A percentile compares a stretch with the other conserved stretches of the same genome.
Conservation (phyloP, 2,888 invertebrate genomes). For the Scaptodrosophila latifasciaeformis region DNA sequence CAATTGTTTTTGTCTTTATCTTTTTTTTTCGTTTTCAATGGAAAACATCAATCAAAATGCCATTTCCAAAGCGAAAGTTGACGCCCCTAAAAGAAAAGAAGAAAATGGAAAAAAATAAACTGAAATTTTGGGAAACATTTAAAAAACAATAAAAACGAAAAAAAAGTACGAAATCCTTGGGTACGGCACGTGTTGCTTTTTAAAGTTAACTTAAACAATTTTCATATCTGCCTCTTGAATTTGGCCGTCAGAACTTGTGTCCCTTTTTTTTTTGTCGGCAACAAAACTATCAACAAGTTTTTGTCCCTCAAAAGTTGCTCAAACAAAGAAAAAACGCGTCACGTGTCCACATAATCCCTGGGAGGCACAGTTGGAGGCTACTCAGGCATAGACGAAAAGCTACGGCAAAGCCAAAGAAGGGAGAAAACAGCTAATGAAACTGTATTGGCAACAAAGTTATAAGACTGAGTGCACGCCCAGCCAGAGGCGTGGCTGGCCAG, state of each 20-base stretch:
- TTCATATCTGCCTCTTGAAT: neutral
- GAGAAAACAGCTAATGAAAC: conserved; percentile 37
- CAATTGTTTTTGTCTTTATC: no score
- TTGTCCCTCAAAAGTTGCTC: neutral
- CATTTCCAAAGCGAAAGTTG: conserved; percentile 42
- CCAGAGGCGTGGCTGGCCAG: conserved; percentile 20
- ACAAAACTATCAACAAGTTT: conserved; percentile 55
- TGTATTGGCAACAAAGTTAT: conserved; percentile 29
- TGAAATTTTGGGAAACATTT: neutral
- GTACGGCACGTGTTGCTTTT: conserved; percentile 57
- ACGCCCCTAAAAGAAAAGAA: conserved; percentile 2
- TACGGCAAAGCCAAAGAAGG: no score
- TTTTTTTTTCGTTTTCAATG: conserved; percentile 22
- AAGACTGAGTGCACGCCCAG: conserved; percentile 14
- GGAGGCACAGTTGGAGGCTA: conserved; percentile 16
- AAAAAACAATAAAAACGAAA: neutral
- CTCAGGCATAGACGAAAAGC: neutral
- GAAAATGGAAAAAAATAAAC: neutral
- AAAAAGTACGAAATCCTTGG: neutral
- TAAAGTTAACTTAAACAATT: conserved; percentile 33
- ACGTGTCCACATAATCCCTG: conserved; percentile 49
- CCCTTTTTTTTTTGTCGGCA: conserved; percentile 15
- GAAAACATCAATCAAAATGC: conserved; percentile 58
- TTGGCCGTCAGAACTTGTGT: conserved; percentile 20
- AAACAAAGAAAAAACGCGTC: conserved; percentile 31